Percentiles rank a stretch among this genome's conserved stretches.
These are phyloP conservation scores for Bostrychus sinensis DNA, from an alignment of 2,113 vertebrate genomes.

Conservation along the genomic window DNA sequence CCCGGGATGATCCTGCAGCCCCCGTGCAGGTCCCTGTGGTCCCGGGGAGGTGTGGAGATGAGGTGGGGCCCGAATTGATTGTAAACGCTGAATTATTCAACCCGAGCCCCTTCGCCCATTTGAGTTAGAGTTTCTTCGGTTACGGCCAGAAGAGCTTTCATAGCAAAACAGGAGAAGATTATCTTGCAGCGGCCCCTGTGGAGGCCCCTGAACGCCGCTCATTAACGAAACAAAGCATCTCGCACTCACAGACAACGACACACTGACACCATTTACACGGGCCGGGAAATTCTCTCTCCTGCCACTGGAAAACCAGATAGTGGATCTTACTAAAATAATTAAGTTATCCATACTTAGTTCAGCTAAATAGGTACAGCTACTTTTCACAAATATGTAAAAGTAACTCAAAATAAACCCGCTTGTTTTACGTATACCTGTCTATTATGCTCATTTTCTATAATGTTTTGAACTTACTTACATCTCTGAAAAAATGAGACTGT, in stretches of 20 bases:
- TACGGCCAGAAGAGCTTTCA: slow-evolving; percentile 84
- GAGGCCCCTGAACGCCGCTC: slow-evolving; percentile 68
- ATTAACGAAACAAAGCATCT: slow-evolving; percentile 73
- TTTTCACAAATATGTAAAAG: too few relatives aligned
- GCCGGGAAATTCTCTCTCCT: slow-evolving; percentile 35
- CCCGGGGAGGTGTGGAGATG: slow-evolving; percentile 67
- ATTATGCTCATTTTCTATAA: too few relatives aligned
- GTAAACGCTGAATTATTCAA: slow-evolving; percentile 84
- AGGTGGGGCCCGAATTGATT: slow-evolving; percentile 81
- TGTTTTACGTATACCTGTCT: too few relatives aligned
- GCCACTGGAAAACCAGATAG: neutral
- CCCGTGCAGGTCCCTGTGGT: slow-evolving; percentile 52
- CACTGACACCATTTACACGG: slow-evolving; percentile 50
- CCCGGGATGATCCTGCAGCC: slow-evolving; percentile 76
- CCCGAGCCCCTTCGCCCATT: slow-evolving; percentile 69
- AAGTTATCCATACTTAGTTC: too few relatives aligned
- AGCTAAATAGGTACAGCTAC: too few relatives aligned
- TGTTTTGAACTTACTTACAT: too few relatives aligned
- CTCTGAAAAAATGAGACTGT: too few relatives aligned
- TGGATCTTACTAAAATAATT: too few relatives aligned
- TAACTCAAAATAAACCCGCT: too few relatives aligned
- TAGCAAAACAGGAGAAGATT: slow-evolving; percentile 83
- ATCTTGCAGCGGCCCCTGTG: slow-evolving; percentile 74
- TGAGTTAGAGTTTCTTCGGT: slow-evolving; percentile 82
- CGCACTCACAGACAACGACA: slow-evolving; percentile 51